phyloP scores from a whole-genome alignment of 2,113 vertebrate species.

The Aplodontia rufa region DNA sequence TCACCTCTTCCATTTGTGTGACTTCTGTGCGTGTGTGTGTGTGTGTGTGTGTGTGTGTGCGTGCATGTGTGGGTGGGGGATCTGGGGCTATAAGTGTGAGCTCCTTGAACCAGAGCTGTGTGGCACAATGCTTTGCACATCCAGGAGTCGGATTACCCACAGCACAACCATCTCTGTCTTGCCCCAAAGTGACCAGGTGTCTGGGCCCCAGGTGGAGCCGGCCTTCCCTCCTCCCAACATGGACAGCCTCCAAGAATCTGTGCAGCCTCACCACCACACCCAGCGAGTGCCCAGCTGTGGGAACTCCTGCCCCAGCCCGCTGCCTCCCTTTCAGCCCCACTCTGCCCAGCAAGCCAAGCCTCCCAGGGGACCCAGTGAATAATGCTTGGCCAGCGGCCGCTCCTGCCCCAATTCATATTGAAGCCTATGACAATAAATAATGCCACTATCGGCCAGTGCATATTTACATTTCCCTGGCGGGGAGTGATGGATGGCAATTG shows the following conservation, averaged over 20 bases:
- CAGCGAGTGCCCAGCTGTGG: background rate
- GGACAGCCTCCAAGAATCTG: background rate
- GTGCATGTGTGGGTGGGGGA: accelerated
- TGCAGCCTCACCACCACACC: background rate
- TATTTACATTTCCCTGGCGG: slow-evolving; percentile 29
- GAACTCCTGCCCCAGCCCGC: background rate
- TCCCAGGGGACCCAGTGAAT: background rate
- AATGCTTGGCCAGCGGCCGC: slow-evolving; percentile 55
- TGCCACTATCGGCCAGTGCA: background rate
- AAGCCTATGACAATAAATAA: slow-evolving; percentile 66
- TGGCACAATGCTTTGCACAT: background rate
- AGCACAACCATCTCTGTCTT: accelerated
- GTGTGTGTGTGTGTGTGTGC: background rate
- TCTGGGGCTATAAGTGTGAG: background rate
- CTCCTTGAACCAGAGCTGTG: background rate
- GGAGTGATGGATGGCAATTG: slow-evolving; percentile 54
- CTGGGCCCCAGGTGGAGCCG: background rate
- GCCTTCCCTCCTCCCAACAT: background rate
- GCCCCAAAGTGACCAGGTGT: too few species aligned
- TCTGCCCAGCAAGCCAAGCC: slow-evolving; percentile 4
- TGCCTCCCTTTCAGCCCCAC: background rate
- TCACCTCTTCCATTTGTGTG: background rate
- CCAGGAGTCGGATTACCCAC: background rate
- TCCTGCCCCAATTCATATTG: background rate
- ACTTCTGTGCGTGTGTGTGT: too few species aligned